Conservation (phyloP, 2,888 invertebrate species). For the Meloe dianella region DNA sequence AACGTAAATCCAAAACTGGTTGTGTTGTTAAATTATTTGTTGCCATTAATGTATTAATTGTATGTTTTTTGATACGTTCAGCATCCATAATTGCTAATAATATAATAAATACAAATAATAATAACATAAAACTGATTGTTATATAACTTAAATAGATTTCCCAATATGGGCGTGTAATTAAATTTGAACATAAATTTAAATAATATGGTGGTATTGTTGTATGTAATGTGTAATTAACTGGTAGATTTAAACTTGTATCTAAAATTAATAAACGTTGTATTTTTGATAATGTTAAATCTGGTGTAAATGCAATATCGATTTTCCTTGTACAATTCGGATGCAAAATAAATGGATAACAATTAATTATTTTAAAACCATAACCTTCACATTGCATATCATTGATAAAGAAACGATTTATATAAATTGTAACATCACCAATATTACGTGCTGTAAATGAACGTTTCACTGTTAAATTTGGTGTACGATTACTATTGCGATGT, state of each 20-base stretch:
- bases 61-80: slow-evolving; percentile 68
- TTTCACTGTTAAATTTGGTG: slow-evolving; percentile 75
- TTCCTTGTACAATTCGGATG: slow-evolving; percentile 75
- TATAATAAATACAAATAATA: slow-evolving; percentile 66
- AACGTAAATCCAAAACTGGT: slow-evolving; percentile 68
- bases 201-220: slow-evolving; percentile 68
- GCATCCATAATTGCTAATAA: slow-evolving; percentile 76
- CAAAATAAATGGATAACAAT: slow-evolving; percentile 75
- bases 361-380: slow-evolving; percentile 78
- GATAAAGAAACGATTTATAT: slow-evolving; percentile 71
- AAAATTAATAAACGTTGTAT: slow-evolving; percentile 70
- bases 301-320: slow-evolving; percentile 86
- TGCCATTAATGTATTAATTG: slow-evolving; percentile 57
- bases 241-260: slow-evolving; percentile 66
- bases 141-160: slow-evolving; percentile 73
- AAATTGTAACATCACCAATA: slow-evolving; percentile 88
- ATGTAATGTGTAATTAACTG: slow-evolving; percentile 72
- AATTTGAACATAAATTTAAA: slow-evolving; percentile 71
- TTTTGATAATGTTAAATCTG: slow-evolving; percentile 82
- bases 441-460: slow-evolving; percentile 86
- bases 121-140: slow-evolving; percentile 65
- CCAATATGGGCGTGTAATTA: slow-evolving; percentile 77
- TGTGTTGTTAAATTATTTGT: slow-evolving; percentile 64
- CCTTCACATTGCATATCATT: slow-evolving; percentile 75
- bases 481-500: slow-evolving; percentile 50